Conservation (phyloP, 2,888 invertebrate genomes). For the Atrina japonica region DNA sequence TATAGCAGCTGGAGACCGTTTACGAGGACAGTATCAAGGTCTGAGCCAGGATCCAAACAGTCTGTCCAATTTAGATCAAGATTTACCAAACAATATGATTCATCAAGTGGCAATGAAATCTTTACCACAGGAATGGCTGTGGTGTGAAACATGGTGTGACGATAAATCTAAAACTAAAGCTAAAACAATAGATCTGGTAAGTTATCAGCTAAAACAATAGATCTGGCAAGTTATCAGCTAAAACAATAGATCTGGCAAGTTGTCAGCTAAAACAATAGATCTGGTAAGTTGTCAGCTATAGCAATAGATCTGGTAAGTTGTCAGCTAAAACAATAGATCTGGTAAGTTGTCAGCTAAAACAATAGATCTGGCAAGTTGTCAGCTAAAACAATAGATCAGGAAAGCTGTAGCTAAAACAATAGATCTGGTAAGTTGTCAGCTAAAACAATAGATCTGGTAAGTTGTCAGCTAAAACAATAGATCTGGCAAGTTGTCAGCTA, state of each 20-base stretch:
- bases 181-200: constrained; percentile 98
- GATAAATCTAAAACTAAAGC: constrained; percentile 92
- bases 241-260: no score
- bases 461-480: no score
- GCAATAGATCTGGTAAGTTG: constrained; percentile 8
- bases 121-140: constrained; percentile 99
- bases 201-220: constrained; percentile 64
- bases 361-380: no score
- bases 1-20: constrained; percentile 98
- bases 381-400: no score
- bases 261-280: background rate
- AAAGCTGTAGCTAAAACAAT: no score
- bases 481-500: no score
- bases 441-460: no score
- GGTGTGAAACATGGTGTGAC: constrained; percentile 99
- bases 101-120: constrained; percentile 97
- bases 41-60: constrained; percentile 99
- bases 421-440: no score
- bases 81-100: constrained; percentile 99
- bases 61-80: constrained; percentile 96
- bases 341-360: no score
- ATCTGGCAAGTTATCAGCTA: background rate
- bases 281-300: background rate
- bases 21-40: constrained; percentile 99
- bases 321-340: no score